Percentiles rank a stretch among this genome's conserved stretches.
Conservation (phyloP, 1,140 invertebrate genomes). For the Drosophila mayri region DNA sequence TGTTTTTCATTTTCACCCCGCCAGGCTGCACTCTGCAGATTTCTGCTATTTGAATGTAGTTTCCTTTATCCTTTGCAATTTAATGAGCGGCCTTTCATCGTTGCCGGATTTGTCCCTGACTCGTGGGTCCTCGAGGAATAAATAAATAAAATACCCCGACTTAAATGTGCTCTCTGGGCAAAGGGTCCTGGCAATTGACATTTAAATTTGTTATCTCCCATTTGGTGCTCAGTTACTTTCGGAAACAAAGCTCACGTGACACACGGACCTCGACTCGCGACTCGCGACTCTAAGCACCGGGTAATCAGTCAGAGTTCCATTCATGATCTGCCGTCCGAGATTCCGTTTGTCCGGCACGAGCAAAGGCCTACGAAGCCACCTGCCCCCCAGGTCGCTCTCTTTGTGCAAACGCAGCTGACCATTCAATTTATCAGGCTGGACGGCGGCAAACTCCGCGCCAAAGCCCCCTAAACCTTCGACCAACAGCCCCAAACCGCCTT, state of each 20-base stretch:
- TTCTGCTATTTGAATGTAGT: conserved; percentile 53
- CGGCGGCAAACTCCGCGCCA: conserved; percentile 14
- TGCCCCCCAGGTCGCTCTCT: conserved; percentile 51
- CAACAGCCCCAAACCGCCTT: conserved; percentile 38
- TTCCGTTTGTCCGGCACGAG: conserved; percentile 57
- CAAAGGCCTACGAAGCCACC: conserved; percentile 30
- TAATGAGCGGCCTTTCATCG: conserved; percentile 70
- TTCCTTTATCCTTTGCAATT: conserved; percentile 61
- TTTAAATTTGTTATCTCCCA: conserved; percentile 29
- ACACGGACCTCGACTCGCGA: conserved; percentile 1
- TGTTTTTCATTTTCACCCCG: conserved; percentile 52
- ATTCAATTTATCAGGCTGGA: conserved; percentile 81
- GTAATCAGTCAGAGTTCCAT: conserved; percentile 45
- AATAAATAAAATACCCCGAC: conserved; percentile 32
- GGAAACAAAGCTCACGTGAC: conserved; percentile 28
- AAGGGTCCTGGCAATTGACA: conserved; percentile 23
- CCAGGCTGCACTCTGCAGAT: conserved; percentile 58
- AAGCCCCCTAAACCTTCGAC: conserved; percentile 6
- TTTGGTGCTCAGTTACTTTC: conserved; percentile 15
- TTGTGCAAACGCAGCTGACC: conserved; percentile 76
- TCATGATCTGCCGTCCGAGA: conserved; percentile 25
- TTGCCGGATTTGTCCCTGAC: conserved; percentile 51
- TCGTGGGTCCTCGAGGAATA: conserved; percentile 18
- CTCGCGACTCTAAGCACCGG: conserved; percentile 6
- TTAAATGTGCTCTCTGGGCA: conserved; percentile 13